Base-by-base conservation (phyloP, 2,113 vertebrate species). In the Prunella himalayana region DNA sequence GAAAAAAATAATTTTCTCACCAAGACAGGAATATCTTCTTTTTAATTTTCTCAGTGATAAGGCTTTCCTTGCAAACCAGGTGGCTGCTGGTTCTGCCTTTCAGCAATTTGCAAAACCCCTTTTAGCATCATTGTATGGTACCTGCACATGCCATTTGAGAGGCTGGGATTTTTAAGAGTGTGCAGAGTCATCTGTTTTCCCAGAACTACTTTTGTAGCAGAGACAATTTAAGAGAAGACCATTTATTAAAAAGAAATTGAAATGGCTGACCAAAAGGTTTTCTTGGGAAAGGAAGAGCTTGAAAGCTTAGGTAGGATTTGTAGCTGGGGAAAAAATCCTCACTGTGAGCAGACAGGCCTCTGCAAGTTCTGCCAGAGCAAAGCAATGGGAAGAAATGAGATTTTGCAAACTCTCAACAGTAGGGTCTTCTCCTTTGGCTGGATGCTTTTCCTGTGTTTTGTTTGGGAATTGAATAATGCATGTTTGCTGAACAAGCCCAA, bases 141-240 rank as follows among this genome's bases (percentile, higher is more conserved):
- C 78, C 79, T 93, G 56, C 64, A 86, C 68, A 86, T n/a, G 59
- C 60, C 49, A 73, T 78, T 77, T 93, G 78, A 95, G 72, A 83
- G 23, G 15, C 47, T 86, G 64, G 64, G 68, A 78, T 81, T 88
- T 90, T 90, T 81, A 77, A 59, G 27, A 69, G 13, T 45, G 44
- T 86, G 85, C 87, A 71, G 42, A 93, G 75, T 96, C 94, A 94
- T 88, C 92, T 78, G 17, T 93, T 96, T 95, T 78, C 64, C 41
- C 37, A 64, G 61, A 88, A 81, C 17, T 81, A 77, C 60, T 95
- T 82, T 70, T 86, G 68, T 88, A 69, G 50, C 64, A 72, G 54
- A 94, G 51, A 81, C 68, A 86, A 64, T 86, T 68, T 96, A 57
- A 86, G 41, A 81, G 69, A 93, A 83, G 64, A 60, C 56, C 49